phyloP scores from a whole-genome alignment of 2,113 vertebrate species.

The Syngnathoides biaculeatus region DNA sequence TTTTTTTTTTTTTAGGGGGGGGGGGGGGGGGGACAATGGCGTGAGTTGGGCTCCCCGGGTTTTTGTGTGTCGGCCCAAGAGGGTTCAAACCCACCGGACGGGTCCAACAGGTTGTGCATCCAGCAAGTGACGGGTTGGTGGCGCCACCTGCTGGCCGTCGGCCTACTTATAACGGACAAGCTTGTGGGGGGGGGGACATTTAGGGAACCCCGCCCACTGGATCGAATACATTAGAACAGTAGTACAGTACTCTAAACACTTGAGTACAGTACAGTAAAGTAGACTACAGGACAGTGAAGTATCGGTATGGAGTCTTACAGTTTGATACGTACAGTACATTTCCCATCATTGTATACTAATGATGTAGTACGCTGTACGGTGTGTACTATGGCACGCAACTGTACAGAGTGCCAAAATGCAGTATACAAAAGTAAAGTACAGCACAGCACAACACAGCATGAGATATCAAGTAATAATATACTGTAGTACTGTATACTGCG shows the following conservation, averaged over 20 bases:
- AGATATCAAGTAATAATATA: too few relatives aligned
- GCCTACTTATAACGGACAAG: neutral
- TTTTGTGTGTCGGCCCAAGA: neutral
- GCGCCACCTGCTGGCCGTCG: neutral
- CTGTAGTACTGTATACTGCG: too few relatives aligned
- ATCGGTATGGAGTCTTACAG: neutral
- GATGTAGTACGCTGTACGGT: neutral
- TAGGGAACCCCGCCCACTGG: too few relatives aligned
- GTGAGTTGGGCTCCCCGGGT: neutral
- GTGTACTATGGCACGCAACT: neutral
- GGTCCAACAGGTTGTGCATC: constrained; percentile 2
- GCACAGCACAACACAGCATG: too few relatives aligned
- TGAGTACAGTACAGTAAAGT: neutral
- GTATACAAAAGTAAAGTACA: neutral
- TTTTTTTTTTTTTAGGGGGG: too few relatives aligned
- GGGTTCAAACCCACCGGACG: neutral
- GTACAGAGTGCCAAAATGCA: neutral
- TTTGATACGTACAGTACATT: neutral
- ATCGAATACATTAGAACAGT: too few relatives aligned
- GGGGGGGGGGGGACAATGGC: neutral
- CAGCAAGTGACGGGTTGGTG: neutral
- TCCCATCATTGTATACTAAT: neutral
- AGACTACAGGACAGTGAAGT: neutral
- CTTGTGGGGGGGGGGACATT: too few relatives aligned
- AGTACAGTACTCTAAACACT: too few relatives aligned